Percentiles rank a stretch among this genome's conserved stretches.
phyloP scores from a whole-genome alignment of 2,888 invertebrate species.

The Erebia palarica region DNA sequence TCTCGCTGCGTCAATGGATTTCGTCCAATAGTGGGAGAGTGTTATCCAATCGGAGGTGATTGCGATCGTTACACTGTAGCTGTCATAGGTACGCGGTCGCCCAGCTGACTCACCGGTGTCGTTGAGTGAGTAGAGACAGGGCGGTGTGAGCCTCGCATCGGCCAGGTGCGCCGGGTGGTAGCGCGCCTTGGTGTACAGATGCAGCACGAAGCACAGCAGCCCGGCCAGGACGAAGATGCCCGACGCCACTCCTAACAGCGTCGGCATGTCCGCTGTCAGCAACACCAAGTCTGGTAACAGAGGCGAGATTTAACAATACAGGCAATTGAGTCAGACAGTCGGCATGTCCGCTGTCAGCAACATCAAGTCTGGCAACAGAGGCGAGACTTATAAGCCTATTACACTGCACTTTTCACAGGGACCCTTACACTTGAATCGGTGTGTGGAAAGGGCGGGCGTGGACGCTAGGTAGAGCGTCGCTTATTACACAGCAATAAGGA shows the following conservation, averaged over 20 bases:
- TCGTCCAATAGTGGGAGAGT: no score
- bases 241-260: slow-evolving; percentile 91
- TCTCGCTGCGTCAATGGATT: no score
- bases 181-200: slow-evolving; percentile 88
- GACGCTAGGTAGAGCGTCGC: no score
- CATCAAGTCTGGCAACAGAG: no score
- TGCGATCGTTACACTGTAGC: no score
- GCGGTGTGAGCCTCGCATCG: slow-evolving; percentile 92
- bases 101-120: slow-evolving; percentile 85
- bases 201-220: slow-evolving; percentile 93
- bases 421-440: no score
- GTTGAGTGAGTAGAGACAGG: slow-evolving; percentile 90
- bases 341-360: no score
- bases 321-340: not conserved
- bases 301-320: not conserved
- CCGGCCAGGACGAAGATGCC: slow-evolving; percentile 93
- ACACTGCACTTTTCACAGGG: no score
- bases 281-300: slow-evolving; percentile 86
- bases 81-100: rapidly evolving
- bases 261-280: slow-evolving; percentile 92
- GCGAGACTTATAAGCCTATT: no score
- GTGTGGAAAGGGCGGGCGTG: no score
- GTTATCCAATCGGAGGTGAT: no score
- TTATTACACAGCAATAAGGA: no score
- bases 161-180: slow-evolving; percentile 89